A percentile compares a stretch with the other conserved stretches of the same genome.
Conservation (phyloP, 2,113 vertebrate genomes). For the Dasyprocta punctata region DNA sequence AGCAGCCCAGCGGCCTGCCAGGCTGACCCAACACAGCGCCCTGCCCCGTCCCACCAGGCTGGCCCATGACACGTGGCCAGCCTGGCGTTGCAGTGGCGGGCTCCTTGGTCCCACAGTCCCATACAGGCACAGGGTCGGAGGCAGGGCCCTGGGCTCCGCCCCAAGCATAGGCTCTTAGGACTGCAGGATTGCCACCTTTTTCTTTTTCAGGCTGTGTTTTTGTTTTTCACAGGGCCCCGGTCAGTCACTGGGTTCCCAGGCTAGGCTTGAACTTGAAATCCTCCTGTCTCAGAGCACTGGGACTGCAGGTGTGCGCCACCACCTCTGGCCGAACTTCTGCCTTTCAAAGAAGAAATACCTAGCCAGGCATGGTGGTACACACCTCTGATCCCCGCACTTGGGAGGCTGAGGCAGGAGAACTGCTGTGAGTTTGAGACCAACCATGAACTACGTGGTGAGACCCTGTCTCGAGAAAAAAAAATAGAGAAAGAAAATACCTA, state of each 20-base stretch:
- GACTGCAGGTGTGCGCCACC: not conserved
- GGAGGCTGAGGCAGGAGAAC: not conserved
- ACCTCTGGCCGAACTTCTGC: not conserved
- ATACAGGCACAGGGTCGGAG: accelerated
- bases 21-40: not conserved
- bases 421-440: not conserved
- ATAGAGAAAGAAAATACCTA: not conserved
- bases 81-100: accelerated
- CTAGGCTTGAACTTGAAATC: not conserved
- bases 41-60: accelerated
- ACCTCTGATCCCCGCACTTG: not conserved
- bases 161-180: not conserved
- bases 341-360: not conserved
- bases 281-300: not conserved
- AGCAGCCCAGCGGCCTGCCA: not conserved
- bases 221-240: not conserved
- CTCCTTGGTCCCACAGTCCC: no score
- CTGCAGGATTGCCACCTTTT: not conserved
- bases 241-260: not conserved
- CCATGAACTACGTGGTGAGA: not conserved
- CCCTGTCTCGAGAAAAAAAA: not conserved
- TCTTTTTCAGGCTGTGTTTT: not conserved
- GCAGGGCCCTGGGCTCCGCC: not conserved
- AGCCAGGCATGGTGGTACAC: not conserved
- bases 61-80: accelerated